Percentiles rank a stretch among this genome's conserved stretches.
Conservation (phyloP, 2,797 vertebrate genomes). For the Microcaecilia unicolor region DNA sequence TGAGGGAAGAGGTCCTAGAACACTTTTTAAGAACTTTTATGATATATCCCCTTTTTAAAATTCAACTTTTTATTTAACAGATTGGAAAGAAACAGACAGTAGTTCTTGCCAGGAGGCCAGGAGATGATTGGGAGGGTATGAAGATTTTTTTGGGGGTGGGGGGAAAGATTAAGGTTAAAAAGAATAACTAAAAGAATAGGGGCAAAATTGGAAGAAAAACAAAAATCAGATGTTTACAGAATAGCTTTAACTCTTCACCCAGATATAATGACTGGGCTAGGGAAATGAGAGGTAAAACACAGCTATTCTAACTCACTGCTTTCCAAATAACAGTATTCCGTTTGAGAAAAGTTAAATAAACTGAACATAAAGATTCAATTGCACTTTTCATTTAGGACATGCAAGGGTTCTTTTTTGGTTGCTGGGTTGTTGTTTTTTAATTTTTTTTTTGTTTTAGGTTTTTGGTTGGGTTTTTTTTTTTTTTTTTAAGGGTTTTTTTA, state of each 20-base stretch:
- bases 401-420: conserved; percentile 25
- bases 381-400: conserved; percentile 50
- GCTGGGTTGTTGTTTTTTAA: conserved; percentile 31
- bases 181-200: conserved; percentile 1
- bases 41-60: not conserved
- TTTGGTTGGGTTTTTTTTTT: not conserved
- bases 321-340: conserved; percentile 47
- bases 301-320: conserved; percentile 18
- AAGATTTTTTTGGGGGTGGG: not conserved
- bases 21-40: not conserved
- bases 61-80: conserved; percentile 22
- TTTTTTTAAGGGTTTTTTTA: too few relatives aligned
- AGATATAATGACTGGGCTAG: conserved; percentile 13
- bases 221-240: conserved; percentile 34
- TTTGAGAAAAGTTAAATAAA: conserved; percentile 42
- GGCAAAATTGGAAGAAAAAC: conserved; percentile 8
- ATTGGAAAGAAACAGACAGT: not conserved
- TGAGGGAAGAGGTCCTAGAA: not conserved
- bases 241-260: conserved; percentile 49
- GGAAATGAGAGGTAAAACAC: not conserved
- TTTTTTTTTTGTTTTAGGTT: conserved; percentile 1
- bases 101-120: not conserved
- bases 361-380: conserved; percentile 41
- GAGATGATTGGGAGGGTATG: not conserved
- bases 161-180: not conserved